Conservation (phyloP, 2,113 vertebrate genomes). For the Peromyscus leucopus region DNA sequence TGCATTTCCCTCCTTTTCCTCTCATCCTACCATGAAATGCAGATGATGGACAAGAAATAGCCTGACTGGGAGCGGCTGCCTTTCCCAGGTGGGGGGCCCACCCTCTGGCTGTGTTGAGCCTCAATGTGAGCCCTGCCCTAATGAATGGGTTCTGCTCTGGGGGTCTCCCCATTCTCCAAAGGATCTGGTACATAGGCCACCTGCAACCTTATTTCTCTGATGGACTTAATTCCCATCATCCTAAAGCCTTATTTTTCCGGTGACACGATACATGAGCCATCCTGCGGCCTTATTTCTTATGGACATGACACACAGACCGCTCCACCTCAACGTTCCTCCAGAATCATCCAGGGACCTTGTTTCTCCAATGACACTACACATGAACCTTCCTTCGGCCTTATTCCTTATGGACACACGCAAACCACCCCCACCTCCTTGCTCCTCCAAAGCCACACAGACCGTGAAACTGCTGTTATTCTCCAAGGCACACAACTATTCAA, state of each 20-base stretch:
- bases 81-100: neutral
- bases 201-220: constrained; percentile 41
- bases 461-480: neutral
- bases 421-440: neutral
- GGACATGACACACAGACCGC: neutral
- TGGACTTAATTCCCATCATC: constrained; percentile 13
- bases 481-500: neutral
- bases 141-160: neutral
- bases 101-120: neutral
- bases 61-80: constrained; percentile 66
- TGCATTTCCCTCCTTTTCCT: neutral
- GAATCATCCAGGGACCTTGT: constrained; percentile 58
- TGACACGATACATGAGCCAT: neutral
- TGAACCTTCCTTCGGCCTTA: neutral
- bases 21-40: constrained; percentile 3
- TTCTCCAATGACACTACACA: neutral
- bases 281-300: constrained; percentile 18
- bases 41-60: constrained; percentile 81
- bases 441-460: neutral
- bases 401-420: neutral
- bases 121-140: neutral
- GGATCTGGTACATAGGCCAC: neutral
- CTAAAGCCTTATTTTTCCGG: constrained; percentile 60
- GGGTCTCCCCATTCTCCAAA: neutral
- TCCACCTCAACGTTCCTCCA: neutral